phyloP scores from a whole-genome alignment of 2,888 invertebrate genomes.

The Tuberolachnus salignus region DNA sequence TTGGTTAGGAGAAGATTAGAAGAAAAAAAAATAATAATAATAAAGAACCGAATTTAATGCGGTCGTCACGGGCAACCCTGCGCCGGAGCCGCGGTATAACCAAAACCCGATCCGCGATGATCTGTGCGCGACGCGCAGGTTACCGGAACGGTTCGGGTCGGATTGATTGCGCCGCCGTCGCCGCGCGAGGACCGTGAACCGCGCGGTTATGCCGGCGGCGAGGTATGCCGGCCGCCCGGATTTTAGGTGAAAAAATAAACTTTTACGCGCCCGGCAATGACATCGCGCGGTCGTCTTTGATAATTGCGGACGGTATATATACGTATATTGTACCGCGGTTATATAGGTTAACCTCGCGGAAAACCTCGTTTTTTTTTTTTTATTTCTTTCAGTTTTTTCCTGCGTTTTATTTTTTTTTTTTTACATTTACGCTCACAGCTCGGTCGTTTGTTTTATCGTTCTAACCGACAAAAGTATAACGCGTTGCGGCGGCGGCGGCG shows the following conservation, averaged over 20 bases:
- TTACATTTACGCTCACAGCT: not conserved
- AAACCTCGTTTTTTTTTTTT: not conserved
- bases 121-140: not conserved
- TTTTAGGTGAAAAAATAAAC: not conserved
- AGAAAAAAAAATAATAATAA: too few species aligned
- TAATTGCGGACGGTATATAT: not conserved
- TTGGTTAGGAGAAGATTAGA: too few species aligned
- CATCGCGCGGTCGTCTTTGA: not conserved
- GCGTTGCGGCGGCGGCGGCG: not conserved
- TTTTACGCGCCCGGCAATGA: not conserved
- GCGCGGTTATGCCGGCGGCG: not conserved
- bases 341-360: not conserved
- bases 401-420: too few species aligned
- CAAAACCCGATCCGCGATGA: not conserved
- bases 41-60: too few species aligned
- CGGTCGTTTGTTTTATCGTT: not conserved
- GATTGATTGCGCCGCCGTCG: slow-evolving; percentile 19
- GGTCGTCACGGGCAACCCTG: too few species aligned
- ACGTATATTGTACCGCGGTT: not conserved
- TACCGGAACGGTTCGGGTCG: slow-evolving; percentile 42
- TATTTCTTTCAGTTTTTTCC: too few species aligned
- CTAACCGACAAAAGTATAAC: not conserved
- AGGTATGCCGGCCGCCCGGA: not conserved
- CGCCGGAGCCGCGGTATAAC: not conserved
- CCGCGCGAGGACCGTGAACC: not conserved